These are phyloP conservation scores for Porites cylindrica DNA, from an alignment of 92 coral and sea anemone genomes.

Conservation along the genomic window DNA sequence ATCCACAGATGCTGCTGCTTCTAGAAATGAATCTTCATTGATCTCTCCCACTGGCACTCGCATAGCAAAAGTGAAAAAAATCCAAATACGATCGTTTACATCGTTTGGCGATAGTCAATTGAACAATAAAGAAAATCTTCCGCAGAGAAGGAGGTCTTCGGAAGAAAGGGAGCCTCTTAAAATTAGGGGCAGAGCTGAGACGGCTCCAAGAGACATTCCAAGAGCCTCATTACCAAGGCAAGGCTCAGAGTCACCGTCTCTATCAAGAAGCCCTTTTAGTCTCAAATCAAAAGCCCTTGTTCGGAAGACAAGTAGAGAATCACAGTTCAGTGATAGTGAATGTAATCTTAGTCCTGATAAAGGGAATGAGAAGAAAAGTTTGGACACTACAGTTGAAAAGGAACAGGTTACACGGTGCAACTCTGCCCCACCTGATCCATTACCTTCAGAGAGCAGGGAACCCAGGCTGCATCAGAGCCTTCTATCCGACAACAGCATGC, in stretches of 20 bases:
- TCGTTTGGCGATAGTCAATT: slow-evolving; percentile 69
- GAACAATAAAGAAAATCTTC: slow-evolving; percentile 73
- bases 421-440: slow-evolving; percentile 43
- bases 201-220: slow-evolving; percentile 35
- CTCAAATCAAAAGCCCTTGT: slow-evolving; percentile 69
- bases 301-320: slow-evolving; percentile 39
- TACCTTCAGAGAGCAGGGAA: slow-evolving; percentile 18
- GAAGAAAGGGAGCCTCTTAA: slow-evolving; percentile 72
- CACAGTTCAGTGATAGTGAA: slow-evolving; percentile 63
- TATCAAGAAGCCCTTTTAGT: slow-evolving; percentile 64
- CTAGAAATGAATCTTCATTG: slow-evolving; percentile 73
- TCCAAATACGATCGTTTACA: slow-evolving; percentile 93
- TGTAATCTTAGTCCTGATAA: slow-evolving; percentile 28
- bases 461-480: slow-evolving; percentile 35
- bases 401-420: slow-evolving; percentile 21
- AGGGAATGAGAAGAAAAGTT: slow-evolving; percentile 24
- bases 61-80: slow-evolving; percentile 84
- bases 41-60: slow-evolving; percentile 88
- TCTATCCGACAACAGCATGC: slow-evolving; percentile 31
- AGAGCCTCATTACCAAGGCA: slow-evolving; percentile 11
- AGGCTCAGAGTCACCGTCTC: slow-evolving; percentile 49
- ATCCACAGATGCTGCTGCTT: slow-evolving; percentile 28
- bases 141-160: slow-evolving; percentile 62
- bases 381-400: slow-evolving; percentile 15
- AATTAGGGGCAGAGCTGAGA: slow-evolving; percentile 54